Percentiles rank a stretch among this genome's conserved stretches.
phyloP scores from a whole-genome alignment of 1,140 invertebrate species.

The Drosophila ambigua region DNA sequence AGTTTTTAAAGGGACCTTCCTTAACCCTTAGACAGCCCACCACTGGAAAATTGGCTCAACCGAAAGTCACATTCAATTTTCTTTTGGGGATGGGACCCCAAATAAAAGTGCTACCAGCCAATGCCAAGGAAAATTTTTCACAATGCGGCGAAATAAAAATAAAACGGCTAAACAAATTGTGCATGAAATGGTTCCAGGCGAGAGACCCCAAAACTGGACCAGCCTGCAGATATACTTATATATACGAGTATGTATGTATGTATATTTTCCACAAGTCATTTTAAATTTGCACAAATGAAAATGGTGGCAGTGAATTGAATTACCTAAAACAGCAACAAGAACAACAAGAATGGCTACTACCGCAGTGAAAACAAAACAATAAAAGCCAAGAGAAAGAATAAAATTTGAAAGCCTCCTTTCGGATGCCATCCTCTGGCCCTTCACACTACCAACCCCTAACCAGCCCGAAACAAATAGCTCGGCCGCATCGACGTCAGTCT shows the following conservation, averaged over 20 bases:
- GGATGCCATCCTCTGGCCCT: background rate
- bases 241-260: conserved; percentile 1
- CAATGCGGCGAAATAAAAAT: conserved; percentile 79
- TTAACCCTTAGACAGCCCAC: background rate
- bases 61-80: conserved; percentile 65
- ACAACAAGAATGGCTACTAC: conserved; percentile 46
- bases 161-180: conserved; percentile 76
- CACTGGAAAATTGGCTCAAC: conserved; percentile 53
- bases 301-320: conserved; percentile 80
- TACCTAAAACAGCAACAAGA: conserved; percentile 60
- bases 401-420: conserved; percentile 63
- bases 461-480: conserved; percentile 57
- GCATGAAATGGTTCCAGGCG: conserved; percentile 65
- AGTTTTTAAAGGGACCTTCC: background rate
- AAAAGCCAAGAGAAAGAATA: conserved; percentile 58
- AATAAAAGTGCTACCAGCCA: conserved; percentile 31
- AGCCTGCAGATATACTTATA: background rate
- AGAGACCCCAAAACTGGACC: conserved; percentile 22
- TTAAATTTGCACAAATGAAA: conserved; percentile 75
- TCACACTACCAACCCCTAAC: background rate
- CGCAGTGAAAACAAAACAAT: conserved; percentile 79
- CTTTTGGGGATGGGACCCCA: background rate
- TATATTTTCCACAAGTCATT: conserved; percentile 48
- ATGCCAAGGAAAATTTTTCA: conserved; percentile 56
- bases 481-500: conserved; percentile 20